Base-by-base conservation (phyloP, 2,113 vertebrate genomes). In the Camelus bactrianus region DNA sequence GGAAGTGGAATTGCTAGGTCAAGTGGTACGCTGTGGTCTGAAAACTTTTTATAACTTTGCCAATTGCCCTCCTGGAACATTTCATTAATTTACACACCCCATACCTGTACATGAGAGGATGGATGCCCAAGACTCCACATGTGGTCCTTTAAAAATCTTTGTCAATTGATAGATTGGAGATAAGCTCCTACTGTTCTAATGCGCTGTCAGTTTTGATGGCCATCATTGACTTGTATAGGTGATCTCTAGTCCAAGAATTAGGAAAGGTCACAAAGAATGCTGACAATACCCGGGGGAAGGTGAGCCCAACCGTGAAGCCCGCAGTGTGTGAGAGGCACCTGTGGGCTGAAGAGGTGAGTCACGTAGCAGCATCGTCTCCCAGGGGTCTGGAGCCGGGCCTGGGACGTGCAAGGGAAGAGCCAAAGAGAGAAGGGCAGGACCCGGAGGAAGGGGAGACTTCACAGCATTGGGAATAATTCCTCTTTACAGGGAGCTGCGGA, bases 81-180 rank as follows among this genome's bases (percentile, higher is more conserved):
- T 7, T 2, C 8, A 1, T 65, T 14, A 28, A 0, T 35, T 28
- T 58, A n/a, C 24, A 30, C 28, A 20, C 10, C 13, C 20, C 26
- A 14, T 30, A 13, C 24, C 1, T 2, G 1, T 69, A 13, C 4
- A 0, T 0, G 42, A 73, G 58, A 14, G 46, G n/a, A 16, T 1
- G 10, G 6, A 0, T 35, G 54, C 56, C 81, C 3, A 17, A 0
- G 10, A 46, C 24, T 15, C 38, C 88, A 13, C 8, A 13, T 0
- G 2, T 46, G 65, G 9, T 6, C 64, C 15, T 42, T 69, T 64
- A 15, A 24, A 46, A 64, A 65, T 30, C 30, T 91, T n/a, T 65
- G 14, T 42, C 56, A 80, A 1, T 26, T 1, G 70, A 67, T 26
- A 54, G 20, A n/a, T 48, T 24, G 95, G 26, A 46, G 73, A 79